Evolutionary conservation across 2,888 invertebrate species (phyloP).

Genomic region (Rambutsinella grinnellia): DNA sequence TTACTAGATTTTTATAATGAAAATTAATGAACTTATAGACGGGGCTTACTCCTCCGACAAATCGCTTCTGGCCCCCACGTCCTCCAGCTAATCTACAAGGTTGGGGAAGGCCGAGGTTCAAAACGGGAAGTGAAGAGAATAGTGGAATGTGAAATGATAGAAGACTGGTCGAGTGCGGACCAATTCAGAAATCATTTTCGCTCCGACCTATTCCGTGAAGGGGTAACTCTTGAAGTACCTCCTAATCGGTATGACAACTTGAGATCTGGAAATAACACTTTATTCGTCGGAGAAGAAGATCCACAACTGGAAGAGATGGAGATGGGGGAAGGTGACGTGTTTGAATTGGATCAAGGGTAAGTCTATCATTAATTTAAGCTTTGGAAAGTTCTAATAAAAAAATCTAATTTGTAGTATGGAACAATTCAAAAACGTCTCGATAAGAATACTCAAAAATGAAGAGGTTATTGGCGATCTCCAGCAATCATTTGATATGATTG

Average conservation of each 20-base stretch:
- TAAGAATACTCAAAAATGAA: slow-evolving; percentile 72
- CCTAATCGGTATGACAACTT: slow-evolving; percentile 35
- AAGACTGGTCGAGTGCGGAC: slow-evolving; percentile 72
- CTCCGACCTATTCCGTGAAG: slow-evolving; percentile 71
- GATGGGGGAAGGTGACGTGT: slow-evolving; percentile 44
- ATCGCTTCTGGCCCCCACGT: slow-evolving; percentile 78
- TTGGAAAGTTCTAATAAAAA: slow-evolving; percentile 1
- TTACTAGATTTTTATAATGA: too few relatives aligned
- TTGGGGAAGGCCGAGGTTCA: slow-evolving; percentile 67
- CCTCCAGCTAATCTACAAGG: slow-evolving; percentile 78
- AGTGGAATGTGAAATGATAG: slow-evolving; percentile 79
- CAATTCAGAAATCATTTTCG: slow-evolving; percentile 75
- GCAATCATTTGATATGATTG: slow-evolving; percentile 75
- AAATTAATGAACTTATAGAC: slow-evolving; percentile 70
- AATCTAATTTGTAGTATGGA: slow-evolving; percentile 52
- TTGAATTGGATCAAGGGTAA: slow-evolving; percentile 61
- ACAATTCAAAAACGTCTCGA: slow-evolving; percentile 72
- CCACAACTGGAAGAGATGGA: slow-evolving; percentile 35
- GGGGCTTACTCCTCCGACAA: slow-evolving; percentile 76
- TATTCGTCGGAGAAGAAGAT: slow-evolving; percentile 20
- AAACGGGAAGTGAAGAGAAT: slow-evolving; percentile 68
- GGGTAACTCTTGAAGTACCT: slow-evolving; percentile 54
- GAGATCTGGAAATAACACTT: slow-evolving; percentile 5
- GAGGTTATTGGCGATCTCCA: slow-evolving; percentile 72
- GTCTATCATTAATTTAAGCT: background rate